Conservation (phyloP, 2,797 vertebrate species). For the Enteromius radiatus region DNA sequence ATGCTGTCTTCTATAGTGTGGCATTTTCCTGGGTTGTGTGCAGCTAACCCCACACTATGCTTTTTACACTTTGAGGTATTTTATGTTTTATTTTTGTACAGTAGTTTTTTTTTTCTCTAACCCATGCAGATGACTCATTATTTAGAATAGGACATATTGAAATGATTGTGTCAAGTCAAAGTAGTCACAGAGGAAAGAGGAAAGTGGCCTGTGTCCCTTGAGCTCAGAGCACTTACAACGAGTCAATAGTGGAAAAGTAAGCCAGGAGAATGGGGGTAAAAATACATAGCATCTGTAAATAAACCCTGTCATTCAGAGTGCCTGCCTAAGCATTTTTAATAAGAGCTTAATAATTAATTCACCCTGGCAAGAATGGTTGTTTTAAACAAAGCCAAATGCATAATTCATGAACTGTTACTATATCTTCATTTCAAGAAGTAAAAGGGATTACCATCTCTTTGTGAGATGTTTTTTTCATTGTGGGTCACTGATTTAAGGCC, state of each 20-base stretch:
- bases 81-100: not conserved
- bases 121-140: conserved; percentile 49
- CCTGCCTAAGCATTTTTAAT: conserved; percentile 63
- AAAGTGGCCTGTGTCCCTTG: conserved; percentile 23
- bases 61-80: not conserved
- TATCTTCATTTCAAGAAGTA: conserved; percentile 50
- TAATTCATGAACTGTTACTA: conserved; percentile 62
- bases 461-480: not conserved
- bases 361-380: conserved; percentile 55
- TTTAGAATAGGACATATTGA: conserved; percentile 19
- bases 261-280: conserved; percentile 49
- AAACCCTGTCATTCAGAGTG: conserved; percentile 50
- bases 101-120: not conserved
- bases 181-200: conserved; percentile 5
- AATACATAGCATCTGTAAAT: conserved; percentile 60
- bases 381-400: conserved; percentile 57
- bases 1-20: not conserved
- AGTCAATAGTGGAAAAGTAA: conserved; percentile 40
- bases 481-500: conserved; percentile 15
- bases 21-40: not conserved
- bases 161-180: conserved; percentile 28
- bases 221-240: conserved; percentile 15
- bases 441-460: not conserved
- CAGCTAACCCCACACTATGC: not conserved
- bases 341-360: conserved; percentile 64